Evolutionary conservation across 2,113 vertebrate species (phyloP), one percentile per base, ranked within the genome.

Genomic region (Mystacornis crossleyi): DNA sequence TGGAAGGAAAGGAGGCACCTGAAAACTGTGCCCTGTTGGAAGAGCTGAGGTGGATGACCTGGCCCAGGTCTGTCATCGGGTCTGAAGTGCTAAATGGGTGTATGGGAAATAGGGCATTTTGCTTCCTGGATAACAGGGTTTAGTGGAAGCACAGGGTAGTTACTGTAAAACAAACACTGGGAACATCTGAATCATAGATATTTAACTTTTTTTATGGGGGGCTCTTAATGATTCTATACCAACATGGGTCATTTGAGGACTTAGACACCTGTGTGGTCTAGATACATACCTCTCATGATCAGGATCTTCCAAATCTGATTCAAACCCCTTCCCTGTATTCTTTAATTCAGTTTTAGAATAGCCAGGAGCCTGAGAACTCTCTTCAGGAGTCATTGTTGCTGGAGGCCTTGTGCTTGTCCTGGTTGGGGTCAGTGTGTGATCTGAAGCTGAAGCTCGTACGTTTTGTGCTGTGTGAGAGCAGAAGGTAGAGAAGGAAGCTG

Each of bases 331-430:
- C 84, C 45, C 85, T 71, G 60, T 94, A 34, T 94, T 91, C 86
- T 62, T 93, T 80, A 90, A 86, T 60, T 75, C 92, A 48, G 47
- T 88, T 70, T 83, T 60, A 90, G 79, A 92, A 83, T 54, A 93
- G 88, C 82, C 93, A 86, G 95, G 94, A 96, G 91, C 81, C 80
- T 94, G 90, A 79, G 90, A 92, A 71, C 85, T 69, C 23, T 94
- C 95, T 86, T 94, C 93, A 95, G 96, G 90, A 88, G 82, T 71
- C 14, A 1, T 19, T 60, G 84, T 80, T 90, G 77, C 94, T 66
- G 89, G 62, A 93, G 94, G 92, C 94, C 96, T 97, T 96, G 94
- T 97, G 97, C 96, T 97, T 97, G 92, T 97, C 91, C 86, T 95
- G 86, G 42, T 69, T 61, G 93, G 92, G 81, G 71, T 90, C 86